phyloP scores from a whole-genome alignment of 2,888 invertebrate genomes.

The Dyspetes luteomarginatus region DNA sequence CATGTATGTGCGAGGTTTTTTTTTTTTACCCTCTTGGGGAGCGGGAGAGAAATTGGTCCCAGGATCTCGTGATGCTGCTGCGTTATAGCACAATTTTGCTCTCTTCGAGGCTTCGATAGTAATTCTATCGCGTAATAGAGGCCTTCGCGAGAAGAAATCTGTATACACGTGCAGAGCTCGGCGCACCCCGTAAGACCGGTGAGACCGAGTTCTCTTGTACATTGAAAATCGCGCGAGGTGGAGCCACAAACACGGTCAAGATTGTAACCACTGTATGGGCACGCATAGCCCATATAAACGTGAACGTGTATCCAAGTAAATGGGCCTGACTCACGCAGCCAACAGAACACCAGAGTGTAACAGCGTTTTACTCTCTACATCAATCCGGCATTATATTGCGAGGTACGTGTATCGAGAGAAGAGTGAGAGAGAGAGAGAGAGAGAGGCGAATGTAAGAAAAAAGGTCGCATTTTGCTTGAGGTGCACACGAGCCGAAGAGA shows the following conservation, averaged over 20 bases:
- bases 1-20: not conserved
- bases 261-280: conserved; percentile 58
- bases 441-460: not conserved
- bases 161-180: conserved; percentile 27
- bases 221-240: conserved; percentile 23
- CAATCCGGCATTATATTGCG: not conserved
- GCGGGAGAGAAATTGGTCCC: conserved; percentile 26
- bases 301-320: conserved; percentile 53
- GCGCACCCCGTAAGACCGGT: not conserved
- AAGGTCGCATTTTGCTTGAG: not conserved
- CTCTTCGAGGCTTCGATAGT: conserved; percentile 33
- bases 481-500: not conserved
- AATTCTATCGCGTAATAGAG: conserved; percentile 57
- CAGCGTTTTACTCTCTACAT: conserved; percentile 5
- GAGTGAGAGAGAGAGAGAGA: not conserved
- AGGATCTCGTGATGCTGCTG: conserved; percentile 14
- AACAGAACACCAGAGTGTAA: conserved; percentile 1
- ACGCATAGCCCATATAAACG: conserved; percentile 48
- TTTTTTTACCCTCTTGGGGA: conserved; percentile 13
- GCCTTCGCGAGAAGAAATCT: not conserved
- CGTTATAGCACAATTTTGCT: conserved; percentile 12
- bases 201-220: conserved; percentile 15
- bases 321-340: conserved; percentile 60
- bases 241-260: conserved; percentile 18
- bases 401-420: too few species aligned